These are phyloP conservation scores for Catocala sponsa DNA, from an alignment of 2,888 invertebrate genomes.

Conservation along the genomic window DNA sequence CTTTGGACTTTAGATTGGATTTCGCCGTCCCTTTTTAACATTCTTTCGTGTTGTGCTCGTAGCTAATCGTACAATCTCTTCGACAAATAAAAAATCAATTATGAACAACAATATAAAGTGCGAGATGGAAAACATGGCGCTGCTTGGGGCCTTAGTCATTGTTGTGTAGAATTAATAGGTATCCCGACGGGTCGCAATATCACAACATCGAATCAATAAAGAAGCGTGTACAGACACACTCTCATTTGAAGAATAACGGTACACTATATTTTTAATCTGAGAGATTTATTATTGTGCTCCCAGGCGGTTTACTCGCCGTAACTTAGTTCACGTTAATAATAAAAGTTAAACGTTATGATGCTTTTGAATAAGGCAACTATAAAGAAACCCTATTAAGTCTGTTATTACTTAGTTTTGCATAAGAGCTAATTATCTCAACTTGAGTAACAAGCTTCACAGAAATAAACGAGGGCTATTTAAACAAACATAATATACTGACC, in stretches of 20 bases:
- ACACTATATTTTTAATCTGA: constrained; percentile 63
- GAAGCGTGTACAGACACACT: constrained; percentile 67
- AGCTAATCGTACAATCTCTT: constrained; percentile 67
- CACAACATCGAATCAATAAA: constrained; percentile 79
- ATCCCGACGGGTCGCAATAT: constrained; percentile 74
- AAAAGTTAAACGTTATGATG: constrained; percentile 39
- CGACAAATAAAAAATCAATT: constrained; percentile 77
- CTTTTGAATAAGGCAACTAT: constrained; percentile 30
- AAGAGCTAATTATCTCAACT: constrained; percentile 26
- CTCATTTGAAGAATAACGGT: constrained; percentile 75
- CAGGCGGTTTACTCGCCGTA: constrained; percentile 45
- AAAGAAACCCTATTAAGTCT: constrained; percentile 36
- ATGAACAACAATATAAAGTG: constrained; percentile 74
- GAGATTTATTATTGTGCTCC: constrained; percentile 57
- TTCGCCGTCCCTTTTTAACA: constrained; percentile 69
- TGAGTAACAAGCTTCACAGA: constrained; percentile 19
- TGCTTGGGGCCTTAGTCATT: constrained; percentile 68
- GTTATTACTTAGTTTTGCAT: constrained; percentile 28
- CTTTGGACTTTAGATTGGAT: constrained; percentile 80
- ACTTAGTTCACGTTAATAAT: constrained; percentile 39
- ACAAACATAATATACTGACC: constrained; percentile 16
- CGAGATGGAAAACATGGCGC: constrained; percentile 73
- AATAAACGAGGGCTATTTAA: constrained; percentile 21
- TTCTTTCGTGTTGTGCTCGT: constrained; percentile 61
- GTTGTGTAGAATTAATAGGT: constrained; percentile 78